These are phyloP conservation scores for Myotis vivesi DNA, from an alignment of 2,797 vertebrate species.

Conservation along the genomic window DNA sequence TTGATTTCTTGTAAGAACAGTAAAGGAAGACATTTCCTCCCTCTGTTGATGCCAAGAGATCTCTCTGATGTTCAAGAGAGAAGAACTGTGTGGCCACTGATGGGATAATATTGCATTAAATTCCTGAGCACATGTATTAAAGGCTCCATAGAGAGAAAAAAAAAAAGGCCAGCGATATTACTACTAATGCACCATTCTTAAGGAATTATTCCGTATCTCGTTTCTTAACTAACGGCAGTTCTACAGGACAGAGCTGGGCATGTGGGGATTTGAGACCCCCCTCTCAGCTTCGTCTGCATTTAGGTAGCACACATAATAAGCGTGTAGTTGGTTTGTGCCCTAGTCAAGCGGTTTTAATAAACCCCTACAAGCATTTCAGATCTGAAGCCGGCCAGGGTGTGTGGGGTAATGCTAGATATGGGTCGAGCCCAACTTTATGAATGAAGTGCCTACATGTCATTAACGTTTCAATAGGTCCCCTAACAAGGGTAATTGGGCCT, in stretches of 20 bases:
- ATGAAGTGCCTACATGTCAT: slow-evolving; percentile 13
- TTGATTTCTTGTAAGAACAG: slow-evolving; percentile 61
- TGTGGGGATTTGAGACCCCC: neutral
- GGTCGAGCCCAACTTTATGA: neutral
- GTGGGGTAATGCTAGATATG: slow-evolving; percentile 29
- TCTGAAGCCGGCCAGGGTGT: slow-evolving; percentile 52
- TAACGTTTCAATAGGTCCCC: slow-evolving; percentile 51
- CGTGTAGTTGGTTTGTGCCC: slow-evolving; percentile 63
- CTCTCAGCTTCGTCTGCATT: slow-evolving; percentile 49
- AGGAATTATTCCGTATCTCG: slow-evolving; percentile 35
- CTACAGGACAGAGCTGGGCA: neutral
- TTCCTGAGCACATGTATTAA: slow-evolving; percentile 18
- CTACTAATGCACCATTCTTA: slow-evolving; percentile 9
- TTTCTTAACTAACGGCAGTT: slow-evolving; percentile 35
- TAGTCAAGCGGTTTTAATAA: slow-evolving; percentile 71
- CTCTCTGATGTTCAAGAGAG: slow-evolving; percentile 28
- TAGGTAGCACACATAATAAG: slow-evolving; percentile 67
- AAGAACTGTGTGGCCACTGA: neutral
- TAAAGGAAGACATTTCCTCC: slow-evolving; percentile 49
- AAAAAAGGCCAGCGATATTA: neutral
- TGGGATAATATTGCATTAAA: neutral
- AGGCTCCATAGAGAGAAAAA: neutral
- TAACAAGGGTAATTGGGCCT: neutral
- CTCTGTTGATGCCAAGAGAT: slow-evolving; percentile 38
- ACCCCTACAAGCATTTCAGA: slow-evolving; percentile 68